phyloP scores from a whole-genome alignment of 2,113 vertebrate genomes.

The Rostratula benghalensis region DNA sequence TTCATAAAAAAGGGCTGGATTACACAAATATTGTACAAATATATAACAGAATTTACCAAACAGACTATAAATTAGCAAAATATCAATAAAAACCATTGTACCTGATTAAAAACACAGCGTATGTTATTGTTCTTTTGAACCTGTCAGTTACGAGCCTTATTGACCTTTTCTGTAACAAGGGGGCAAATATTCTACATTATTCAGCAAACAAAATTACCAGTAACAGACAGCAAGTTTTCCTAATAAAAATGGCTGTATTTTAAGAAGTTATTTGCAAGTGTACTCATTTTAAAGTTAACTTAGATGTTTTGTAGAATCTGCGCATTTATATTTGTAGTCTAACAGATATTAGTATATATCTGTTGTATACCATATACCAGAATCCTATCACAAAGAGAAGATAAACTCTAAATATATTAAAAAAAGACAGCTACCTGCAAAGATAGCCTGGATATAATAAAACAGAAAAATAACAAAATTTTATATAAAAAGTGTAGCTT shows the following conservation, averaged over 20 bases:
- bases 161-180: background rate
- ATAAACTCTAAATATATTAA: background rate
- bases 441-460: background rate
- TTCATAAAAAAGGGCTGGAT: background rate
- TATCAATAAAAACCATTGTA: background rate
- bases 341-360: background rate
- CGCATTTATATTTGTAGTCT: background rate
- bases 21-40: background rate
- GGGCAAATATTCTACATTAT: background rate
- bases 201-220: background rate
- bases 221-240: background rate
- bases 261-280: background rate
- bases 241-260: background rate
- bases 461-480: background rate
- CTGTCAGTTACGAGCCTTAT: background rate
- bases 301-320: background rate
- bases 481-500: background rate
- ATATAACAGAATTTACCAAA: background rate
- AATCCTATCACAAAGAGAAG: background rate
- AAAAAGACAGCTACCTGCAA: background rate
- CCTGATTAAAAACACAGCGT: background rate
- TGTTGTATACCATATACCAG: too few species aligned
- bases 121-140: slow-evolving; percentile 51
- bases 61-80: background rate
- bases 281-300: background rate